phyloP scores from a whole-genome alignment of 2,888 invertebrate species.

The Caenorhabditis macrosperma region DNA sequence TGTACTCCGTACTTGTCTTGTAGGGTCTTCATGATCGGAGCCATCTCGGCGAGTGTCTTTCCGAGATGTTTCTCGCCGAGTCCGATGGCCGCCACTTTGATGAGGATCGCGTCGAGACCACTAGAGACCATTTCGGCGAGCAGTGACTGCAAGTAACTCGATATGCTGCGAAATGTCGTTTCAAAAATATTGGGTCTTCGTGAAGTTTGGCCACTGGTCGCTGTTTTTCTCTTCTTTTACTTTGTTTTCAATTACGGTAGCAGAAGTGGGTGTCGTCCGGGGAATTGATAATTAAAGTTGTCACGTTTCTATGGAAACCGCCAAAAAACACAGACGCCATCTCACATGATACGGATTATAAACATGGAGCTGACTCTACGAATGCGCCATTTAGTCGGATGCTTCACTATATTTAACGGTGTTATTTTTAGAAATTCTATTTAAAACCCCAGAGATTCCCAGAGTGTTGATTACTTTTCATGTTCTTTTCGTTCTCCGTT shows the following conservation, averaged over 20 bases:
- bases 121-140: constrained; percentile 96
- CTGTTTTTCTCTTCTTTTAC: background rate
- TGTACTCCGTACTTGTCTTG: constrained; percentile 94
- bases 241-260: background rate
- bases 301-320: background rate
- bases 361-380: too few relatives aligned
- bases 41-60: constrained; percentile 83
- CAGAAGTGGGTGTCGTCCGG: background rate
- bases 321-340: background rate
- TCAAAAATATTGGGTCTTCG: background rate
- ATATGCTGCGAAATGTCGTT: background rate
- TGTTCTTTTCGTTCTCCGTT: background rate
- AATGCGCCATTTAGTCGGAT: too few relatives aligned
- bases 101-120: constrained; percentile 92
- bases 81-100: constrained; percentile 92
- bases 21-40: constrained; percentile 91
- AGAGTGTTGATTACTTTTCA: background rate
- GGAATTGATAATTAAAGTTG: background rate
- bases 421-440: too few relatives aligned
- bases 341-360: background rate
- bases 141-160: constrained; percentile 84
- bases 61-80: constrained; percentile 86
- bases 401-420: too few relatives aligned
- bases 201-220: background rate
- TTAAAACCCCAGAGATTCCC: too few relatives aligned